Evolutionary conservation across 2,113 vertebrate species (phyloP), one percentile per base, ranked within the genome.

Genomic region (Porphyrio hochstetteri): DNA sequence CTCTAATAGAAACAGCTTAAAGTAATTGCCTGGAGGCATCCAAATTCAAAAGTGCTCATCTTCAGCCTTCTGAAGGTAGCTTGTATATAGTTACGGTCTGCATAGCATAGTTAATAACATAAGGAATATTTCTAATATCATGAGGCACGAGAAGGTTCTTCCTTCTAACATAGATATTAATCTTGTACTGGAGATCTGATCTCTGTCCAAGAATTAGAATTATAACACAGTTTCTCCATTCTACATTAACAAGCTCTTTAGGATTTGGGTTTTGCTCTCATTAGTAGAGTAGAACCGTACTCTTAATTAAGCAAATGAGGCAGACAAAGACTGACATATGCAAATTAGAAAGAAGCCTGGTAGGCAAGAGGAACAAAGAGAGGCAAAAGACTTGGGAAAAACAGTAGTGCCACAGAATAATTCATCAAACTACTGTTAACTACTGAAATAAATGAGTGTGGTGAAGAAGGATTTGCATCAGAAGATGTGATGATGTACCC

Each of bases 261-360:
- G 60, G 68, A 90, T 40, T 2, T 92, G n/a, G 40, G 17, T 46
- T 94, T 90, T 92, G 64, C 91, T 94, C 76, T 93, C 90, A 93
- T 94, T 83, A 88, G 79, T 53, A 44, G 79, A 90, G 86, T 71
- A 94, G 63, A 95, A 80, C 70, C 2, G 3, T 83, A 77, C 50
- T 79, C 82, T 90, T 92, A 95, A 95, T 95, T 92, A 97, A 74
- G 86, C 76, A 88, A 95, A 94, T 84, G 80, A 96, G 55, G 69
- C 60, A 76, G 84, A 87, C 85, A 88, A 95, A 90, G 86, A 75
- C 56, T 92, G 92, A 91, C 80, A 78, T 86, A 94, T 85, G 87
- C 84, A 95, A 92, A 95, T 87, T 65, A 79, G 69, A 87, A 94
- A 92, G 81, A 79, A 93, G 50, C 70, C 75, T 76, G 15, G n/a